Base-by-base conservation (phyloP, 2,113 vertebrate genomes). In the Xiphorhynchus elegans region DNA sequence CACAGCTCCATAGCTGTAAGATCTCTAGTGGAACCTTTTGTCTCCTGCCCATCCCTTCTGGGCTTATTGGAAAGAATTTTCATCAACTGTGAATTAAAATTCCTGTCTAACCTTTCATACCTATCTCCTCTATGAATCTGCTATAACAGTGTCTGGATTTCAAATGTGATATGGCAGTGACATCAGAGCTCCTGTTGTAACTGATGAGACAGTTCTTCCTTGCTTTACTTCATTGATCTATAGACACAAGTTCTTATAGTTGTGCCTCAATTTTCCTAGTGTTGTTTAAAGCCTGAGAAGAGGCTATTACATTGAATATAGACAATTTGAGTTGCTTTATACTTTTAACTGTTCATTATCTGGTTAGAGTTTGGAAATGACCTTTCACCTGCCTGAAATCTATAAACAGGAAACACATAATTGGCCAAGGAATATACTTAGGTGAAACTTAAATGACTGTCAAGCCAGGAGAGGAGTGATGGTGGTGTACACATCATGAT, bases 81-180 rank as follows among this genome's bases (percentile, higher is more conserved):
- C 72, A 49, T 94, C 55, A 75, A 63, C 55, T 80, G 44, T 67
- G 68, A 93, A 95, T 88, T 95, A 93, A 92, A 96, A 93, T 95
- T 79, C 75, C 64, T 72, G 23, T 40, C 59, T 86, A 89, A 90
- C 75, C 93, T 90, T 84, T 88, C 72, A 78, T 90, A 90, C 73
- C 56, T 39, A 0, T 78, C 77, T 95, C 23, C 18, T 13, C 26
- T 60, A 8, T 44, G 52, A 77, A 85, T 88, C 69, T 70, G 39
- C 81, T 23, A 67, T 35, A 3, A 40, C 0, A 46, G 14, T 55
- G 53, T 77, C 82, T 93, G 72, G 52, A 74, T 90, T 94, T 93
- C 90, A 56, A 33, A 44, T 31, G 79, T 46, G 72, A 60, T 79
- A 49, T 16, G 17, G n/a, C 94, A 78, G 66, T 40, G 66, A 62